Evolutionary conservation across 1,140 invertebrate genomes (phyloP).

Genomic region (Lepidostoma basale): DNA sequence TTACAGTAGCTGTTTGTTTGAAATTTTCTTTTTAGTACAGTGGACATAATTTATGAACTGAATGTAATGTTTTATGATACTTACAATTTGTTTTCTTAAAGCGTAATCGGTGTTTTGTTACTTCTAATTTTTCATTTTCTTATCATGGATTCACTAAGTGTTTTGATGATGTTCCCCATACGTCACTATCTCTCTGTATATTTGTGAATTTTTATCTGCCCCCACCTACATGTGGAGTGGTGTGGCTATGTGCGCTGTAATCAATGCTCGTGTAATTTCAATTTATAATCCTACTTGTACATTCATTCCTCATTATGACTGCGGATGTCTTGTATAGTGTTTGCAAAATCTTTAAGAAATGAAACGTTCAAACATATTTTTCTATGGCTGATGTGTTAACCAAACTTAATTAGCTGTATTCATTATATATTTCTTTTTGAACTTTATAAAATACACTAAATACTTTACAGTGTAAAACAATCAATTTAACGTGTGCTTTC

Average conservation of each 20-base stretch:
- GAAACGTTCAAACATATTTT: conserved; percentile 9
- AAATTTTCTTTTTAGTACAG: no score
- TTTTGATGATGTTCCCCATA: conserved; percentile 33
- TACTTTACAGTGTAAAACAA: no score
- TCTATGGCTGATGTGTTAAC: conserved; percentile 20
- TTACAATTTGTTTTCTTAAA: conserved; percentile 17
- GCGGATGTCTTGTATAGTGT: conserved; percentile 24
- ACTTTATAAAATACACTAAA: no score
- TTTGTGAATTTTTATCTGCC: conserved; percentile 12
- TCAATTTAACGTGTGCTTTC: not conserved
- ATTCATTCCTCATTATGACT: conserved; percentile 28
- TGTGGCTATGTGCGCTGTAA: conserved; percentile 26
- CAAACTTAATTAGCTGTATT: no score
- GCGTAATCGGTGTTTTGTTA: conserved; percentile 34
- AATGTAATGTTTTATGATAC: no score
- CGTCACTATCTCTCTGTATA: conserved; percentile 18
- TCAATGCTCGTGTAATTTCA: conserved; percentile 40
- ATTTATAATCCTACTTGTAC: conserved; percentile 42
- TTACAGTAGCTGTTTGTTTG: no score
- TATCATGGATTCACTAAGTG: conserved; percentile 25
- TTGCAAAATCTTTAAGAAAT: conserved; percentile 36
- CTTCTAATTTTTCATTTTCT: conserved; percentile 23
- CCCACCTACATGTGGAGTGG: conserved; percentile 14
- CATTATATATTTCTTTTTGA: no score
- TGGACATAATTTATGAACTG: no score